Percentiles rank a stretch among this genome's conserved stretches.
Conservation (phyloP, 2,797 vertebrate species). For the Phyllotis vaccarum region DNA sequence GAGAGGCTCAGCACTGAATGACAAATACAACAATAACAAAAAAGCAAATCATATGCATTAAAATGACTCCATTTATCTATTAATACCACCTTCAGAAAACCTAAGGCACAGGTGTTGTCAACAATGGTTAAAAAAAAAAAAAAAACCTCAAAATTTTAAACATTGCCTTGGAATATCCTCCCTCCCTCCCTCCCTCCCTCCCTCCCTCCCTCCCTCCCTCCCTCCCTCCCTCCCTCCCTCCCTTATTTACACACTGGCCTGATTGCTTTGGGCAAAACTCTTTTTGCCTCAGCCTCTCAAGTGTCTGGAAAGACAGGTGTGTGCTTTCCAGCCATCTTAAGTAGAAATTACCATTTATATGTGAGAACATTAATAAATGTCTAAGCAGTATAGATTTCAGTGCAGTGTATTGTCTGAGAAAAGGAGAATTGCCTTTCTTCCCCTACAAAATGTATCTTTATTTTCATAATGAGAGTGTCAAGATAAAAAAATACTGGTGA, state of each 20-base stretch:
- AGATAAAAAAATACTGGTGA: background rate
- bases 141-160: background rate
- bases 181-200: no score
- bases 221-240: background rate
- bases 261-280: background rate
- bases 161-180: background rate
- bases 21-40: background rate
- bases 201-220: no score
- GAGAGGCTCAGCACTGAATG: background rate
- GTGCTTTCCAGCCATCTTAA: background rate
- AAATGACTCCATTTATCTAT: background rate
- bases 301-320: background rate
- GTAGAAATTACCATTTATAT: background rate
- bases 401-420: background rate
- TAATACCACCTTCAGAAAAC: conserved; percentile 22
- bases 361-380: conserved; percentile 21
- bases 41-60: background rate
- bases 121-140: background rate
- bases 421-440: background rate
- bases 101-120: background rate
- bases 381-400: background rate
- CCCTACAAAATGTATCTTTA: no score
- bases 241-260: background rate
- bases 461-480: conserved; percentile 28
- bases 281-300: background rate